These are phyloP conservation scores for Sula dactylatra DNA, from an alignment of 2,113 vertebrate species.

Conservation along the genomic window DNA sequence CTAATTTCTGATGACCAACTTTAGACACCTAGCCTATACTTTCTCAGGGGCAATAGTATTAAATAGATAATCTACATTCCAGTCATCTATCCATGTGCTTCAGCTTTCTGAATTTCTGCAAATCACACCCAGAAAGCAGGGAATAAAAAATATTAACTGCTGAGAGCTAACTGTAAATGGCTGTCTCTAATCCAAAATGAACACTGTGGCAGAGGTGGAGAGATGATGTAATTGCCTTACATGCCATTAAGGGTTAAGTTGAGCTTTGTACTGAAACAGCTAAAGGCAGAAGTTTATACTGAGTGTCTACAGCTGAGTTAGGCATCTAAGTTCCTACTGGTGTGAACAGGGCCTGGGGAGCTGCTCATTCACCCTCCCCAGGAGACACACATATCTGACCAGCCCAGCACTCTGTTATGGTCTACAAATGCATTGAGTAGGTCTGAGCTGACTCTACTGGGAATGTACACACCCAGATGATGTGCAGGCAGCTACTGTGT, in stretches of 20 bases:
- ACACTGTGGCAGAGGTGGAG: neutral
- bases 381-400: neutral
- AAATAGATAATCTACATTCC: slow-evolving; percentile 19
- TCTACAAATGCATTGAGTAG: neutral
- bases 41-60: slow-evolving; percentile 13
- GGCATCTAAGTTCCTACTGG: neutral
- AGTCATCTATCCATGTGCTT: neutral
- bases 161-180: neutral
- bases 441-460: neutral
- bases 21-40: slow-evolving; percentile 46
- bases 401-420: neutral
- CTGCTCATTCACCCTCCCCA: rapidly evolving
- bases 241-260: neutral
- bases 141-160: neutral
- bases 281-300: neutral
- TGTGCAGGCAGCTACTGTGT: neutral
- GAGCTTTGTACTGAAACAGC: neutral
- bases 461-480: neutral
- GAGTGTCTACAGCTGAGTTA: neutral
- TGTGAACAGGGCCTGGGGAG: neutral
- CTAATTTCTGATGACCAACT: slow-evolving; percentile 52
- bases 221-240: neutral
- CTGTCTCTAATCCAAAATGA: neutral
- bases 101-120: neutral
- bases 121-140: neutral